These are phyloP conservation scores for Pangasianodon hypophthalmus DNA, from an alignment of 2,113 vertebrate species.

Conservation along the genomic window DNA sequence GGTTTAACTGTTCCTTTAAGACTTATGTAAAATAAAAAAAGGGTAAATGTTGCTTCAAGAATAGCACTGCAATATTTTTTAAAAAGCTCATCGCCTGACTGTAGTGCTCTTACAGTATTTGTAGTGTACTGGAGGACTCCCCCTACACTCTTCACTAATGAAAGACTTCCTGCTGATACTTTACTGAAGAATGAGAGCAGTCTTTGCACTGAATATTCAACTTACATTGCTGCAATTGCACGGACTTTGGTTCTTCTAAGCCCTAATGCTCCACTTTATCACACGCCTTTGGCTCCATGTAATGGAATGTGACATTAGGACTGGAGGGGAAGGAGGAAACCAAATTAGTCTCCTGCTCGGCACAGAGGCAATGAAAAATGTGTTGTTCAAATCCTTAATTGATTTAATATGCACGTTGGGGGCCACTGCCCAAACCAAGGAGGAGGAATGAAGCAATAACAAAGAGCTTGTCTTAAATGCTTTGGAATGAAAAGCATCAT, in stretches of 20 bases:
- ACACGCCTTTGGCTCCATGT: conserved; percentile 31
- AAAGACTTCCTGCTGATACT: not conserved
- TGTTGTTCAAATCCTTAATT: conserved; percentile 34
- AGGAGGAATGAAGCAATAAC: not conserved
- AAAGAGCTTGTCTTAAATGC: conserved; percentile 20
- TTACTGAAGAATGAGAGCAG: conserved; percentile 23
- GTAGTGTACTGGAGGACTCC: not conserved
- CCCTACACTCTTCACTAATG: not conserved
- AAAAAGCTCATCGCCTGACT: not conserved
- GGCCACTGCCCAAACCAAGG: not conserved
- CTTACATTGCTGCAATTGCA: conserved; percentile 26
- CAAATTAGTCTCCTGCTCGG: conserved; percentile 38
- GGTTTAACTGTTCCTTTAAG: not conserved
- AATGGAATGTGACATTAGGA: conserved; percentile 52
- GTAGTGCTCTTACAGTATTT: not conserved
- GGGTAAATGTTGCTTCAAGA: not conserved
- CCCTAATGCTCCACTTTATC: conserved; percentile 43
- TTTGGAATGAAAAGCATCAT: conserved; percentile 28
- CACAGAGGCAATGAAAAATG: conserved; percentile 38
- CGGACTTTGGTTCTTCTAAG: conserved; percentile 38
- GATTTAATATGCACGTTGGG: conserved; percentile 34
- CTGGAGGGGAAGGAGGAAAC: conserved; percentile 44
- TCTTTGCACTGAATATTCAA: conserved; percentile 18
- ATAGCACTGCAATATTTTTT: not conserved
- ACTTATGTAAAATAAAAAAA: not conserved